Percentiles rank a stretch among this genome's conserved stretches.
Conservation (phyloP, 2,888 invertebrate species). For the Parnassius glacialis region DNA sequence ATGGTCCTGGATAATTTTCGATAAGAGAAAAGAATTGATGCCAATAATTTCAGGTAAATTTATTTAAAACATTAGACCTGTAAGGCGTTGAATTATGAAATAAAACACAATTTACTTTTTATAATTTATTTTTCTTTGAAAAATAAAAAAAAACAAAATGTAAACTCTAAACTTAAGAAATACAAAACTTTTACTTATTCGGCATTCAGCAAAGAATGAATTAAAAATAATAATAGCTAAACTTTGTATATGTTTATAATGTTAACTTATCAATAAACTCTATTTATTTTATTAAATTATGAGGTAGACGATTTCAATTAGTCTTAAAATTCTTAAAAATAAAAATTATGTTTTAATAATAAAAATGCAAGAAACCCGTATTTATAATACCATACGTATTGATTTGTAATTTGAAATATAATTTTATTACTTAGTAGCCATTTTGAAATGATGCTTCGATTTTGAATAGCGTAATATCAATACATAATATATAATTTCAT, state of each 20-base stretch:
- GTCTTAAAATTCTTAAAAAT: slow-evolving; percentile 70
- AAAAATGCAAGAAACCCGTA: slow-evolving; percentile 54
- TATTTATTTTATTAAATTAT: slow-evolving; percentile 74
- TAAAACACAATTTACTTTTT: slow-evolving; percentile 44
- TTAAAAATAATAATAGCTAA: slow-evolving; percentile 61
- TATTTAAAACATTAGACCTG: background rate
- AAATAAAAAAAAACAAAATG: slow-evolving; percentile 76
- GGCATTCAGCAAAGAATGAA: slow-evolving; percentile 56
- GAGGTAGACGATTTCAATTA: slow-evolving; percentile 79
- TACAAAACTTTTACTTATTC: slow-evolving; percentile 61
- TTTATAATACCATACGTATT: slow-evolving; percentile 39
- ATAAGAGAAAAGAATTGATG: background rate
- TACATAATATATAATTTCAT: too few species aligned
- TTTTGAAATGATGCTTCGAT: too few species aligned
- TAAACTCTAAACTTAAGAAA: slow-evolving; percentile 73
- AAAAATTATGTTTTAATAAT: slow-evolving; percentile 44
- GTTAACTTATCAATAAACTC: slow-evolving; percentile 73
- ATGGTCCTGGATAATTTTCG: too few species aligned
- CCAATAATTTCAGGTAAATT: background rate
- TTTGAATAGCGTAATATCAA: too few species aligned
- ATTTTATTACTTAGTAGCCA: too few species aligned
- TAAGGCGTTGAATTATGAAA: slow-evolving; percentile 24
- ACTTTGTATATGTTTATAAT: slow-evolving; percentile 68
- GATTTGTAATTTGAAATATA: slow-evolving; percentile 9
- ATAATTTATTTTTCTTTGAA: slow-evolving; percentile 73